These are phyloP conservation scores for Palythoa grandis DNA, from an alignment of 92 coral and sea anemone species.

Conservation along the genomic window DNA sequence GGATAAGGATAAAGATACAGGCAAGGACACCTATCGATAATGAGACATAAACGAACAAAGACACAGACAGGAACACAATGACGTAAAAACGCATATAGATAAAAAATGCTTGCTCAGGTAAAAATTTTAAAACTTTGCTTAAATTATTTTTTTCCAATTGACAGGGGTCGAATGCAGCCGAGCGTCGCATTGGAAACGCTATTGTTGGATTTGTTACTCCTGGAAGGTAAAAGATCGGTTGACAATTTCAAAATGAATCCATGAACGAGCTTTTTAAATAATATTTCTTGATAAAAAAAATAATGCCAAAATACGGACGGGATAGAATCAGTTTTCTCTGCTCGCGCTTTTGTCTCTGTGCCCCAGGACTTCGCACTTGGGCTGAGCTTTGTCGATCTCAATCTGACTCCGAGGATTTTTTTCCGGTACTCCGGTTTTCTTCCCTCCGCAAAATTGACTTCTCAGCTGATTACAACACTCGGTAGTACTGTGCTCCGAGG, in stretches of 20 bases:
- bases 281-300: too few relatives aligned
- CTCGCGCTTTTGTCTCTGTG: not conserved
- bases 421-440: too few relatives aligned
- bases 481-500: too few relatives aligned
- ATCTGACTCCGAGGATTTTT: too few relatives aligned
- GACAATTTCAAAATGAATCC: not conserved
- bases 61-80: not conserved
- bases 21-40: not conserved
- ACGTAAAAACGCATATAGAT: not conserved
- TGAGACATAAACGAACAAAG: not conserved
- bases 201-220: conserved; percentile 77
- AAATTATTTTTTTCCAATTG: not conserved
- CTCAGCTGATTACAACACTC: too few relatives aligned
- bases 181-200: conserved; percentile 78
- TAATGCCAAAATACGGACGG: too few relatives aligned
- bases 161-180: conserved; percentile 88
- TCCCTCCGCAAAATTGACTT: too few relatives aligned
- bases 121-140: not conserved
- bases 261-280: too few relatives aligned
- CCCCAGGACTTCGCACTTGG: too few relatives aligned
- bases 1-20: not conserved
- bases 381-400: too few relatives aligned
- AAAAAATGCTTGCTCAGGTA: not conserved
- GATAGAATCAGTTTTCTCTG: not conserved
- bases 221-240: conserved; percentile 60